Base-by-base conservation (phyloP, 2,113 vertebrate species). In the Phylloscopus whistleri region DNA sequence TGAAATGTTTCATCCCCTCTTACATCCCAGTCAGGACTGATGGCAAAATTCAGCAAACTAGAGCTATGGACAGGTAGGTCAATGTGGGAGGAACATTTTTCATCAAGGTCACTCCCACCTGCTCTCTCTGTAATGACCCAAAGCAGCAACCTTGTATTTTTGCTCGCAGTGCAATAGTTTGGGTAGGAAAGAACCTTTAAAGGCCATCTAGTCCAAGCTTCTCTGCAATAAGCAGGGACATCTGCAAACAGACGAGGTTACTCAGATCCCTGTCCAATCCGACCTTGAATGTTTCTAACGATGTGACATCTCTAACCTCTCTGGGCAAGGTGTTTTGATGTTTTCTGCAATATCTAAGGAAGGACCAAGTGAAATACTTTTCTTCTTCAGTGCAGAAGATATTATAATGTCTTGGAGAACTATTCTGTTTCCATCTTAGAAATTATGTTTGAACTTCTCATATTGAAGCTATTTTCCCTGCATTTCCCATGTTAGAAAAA, bases 71-170 rank as follows among this genome's bases (percentile, higher is more conserved):
- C 21, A 6, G 9, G 7, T 28, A 8, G 18, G 10, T n/a, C 30
- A 35, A 3, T 1, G 2, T 35, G 9, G 22, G 33, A 66, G 35
- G 64, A 80, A 43, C 6, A 2, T 46, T 68, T 33, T 44, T 69
- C 8, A 22, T 13, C 41, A 11, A 23, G 7, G 9, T 39, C 7
- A 4, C n/a, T 37, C 13, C 7, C 30, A 15, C 26, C 27, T 43
- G n/a, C 23, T 59, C 4, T 17, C 13, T 28, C 12, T 39, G 2
- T 56, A 53, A 20, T 2, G 14, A 37, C 6, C 0, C 1, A 60
- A 66, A 48, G 35, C 23, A 56, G 13, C 14, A 63, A 8, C 13
- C 9, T 33, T 12, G 3, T 44, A 3, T 31, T 62, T 86, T 39
- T 86, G 19, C 11, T 67, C 10, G 60, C 27, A 13, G 3, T 44